Evolutionary conservation across 2,797 vertebrate species (phyloP), one percentile per base, ranked within the genome.

Genomic region (Enteromius thamalakanensis): DNA sequence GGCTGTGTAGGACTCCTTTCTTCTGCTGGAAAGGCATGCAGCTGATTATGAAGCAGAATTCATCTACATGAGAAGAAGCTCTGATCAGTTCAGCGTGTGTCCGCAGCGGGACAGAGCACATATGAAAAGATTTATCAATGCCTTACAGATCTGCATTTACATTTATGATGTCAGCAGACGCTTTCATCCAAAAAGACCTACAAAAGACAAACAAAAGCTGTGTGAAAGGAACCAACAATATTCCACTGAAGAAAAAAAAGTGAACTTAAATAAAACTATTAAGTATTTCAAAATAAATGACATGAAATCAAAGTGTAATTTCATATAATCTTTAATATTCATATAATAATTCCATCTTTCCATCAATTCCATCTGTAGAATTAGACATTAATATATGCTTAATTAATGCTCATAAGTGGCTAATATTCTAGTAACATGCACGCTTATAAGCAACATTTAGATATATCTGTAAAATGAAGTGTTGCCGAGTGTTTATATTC

Each of bases 21-120:
- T 95, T 92, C 92, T 93, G 90, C 95, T 94, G 94, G 95, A 96
- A 95, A 93, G 92, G 93, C 95, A 96, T 94, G 94, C 94, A 95
- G 94, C 94, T 92, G 95, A 96, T 97, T 95, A 95, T 94, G 94
- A 97, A 95, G 93, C 91, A 93, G 89, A 93, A 96, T 95, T 95
- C 95, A 96, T 95, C 95, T 95, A 96, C 93, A 94, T 93, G 94
- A 92, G 94, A 91, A 90, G 94, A 95, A 94, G 90, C 85, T 89
- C 90, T 94, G 94, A 96, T 94, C 93, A 94, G 95, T 96, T 93
- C 95, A 93, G 88, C 82, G 83, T 89, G 92, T 87, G 90, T 75
- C 71, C 6, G 34, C 40, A 49, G 37, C 42, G 32, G 84, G 86
- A 74, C 79, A 29, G 34, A 62, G 53, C 62, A 83, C 29, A 90